These are phyloP conservation scores for Xyrichtys novacula DNA, from an alignment of 2,797 vertebrate genomes.

Conservation along the genomic window DNA sequence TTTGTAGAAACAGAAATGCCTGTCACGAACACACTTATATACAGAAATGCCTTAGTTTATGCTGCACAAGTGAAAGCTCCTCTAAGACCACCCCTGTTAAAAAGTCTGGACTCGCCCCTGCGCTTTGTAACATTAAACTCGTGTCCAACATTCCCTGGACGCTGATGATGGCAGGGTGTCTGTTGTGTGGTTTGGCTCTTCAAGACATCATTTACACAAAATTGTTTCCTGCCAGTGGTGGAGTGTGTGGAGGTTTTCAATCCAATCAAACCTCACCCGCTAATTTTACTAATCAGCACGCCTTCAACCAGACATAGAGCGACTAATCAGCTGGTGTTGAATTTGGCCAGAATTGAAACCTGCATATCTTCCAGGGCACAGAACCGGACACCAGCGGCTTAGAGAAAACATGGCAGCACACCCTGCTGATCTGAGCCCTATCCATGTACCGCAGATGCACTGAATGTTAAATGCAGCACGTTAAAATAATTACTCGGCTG, in stretches of 20 bases:
- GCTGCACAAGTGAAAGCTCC: not conserved
- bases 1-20: not conserved
- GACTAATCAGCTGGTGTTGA: slow-evolving; percentile 49
- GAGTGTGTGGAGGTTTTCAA: slow-evolving; percentile 48
- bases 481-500: slow-evolving; percentile 48
- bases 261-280: slow-evolving; percentile 59
- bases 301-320: slow-evolving; percentile 53
- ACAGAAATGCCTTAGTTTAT: not conserved
- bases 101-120: not conserved
- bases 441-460: slow-evolving; percentile 26
- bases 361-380: slow-evolving; percentile 52
- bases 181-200: slow-evolving; percentile 44
- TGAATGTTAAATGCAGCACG: slow-evolving; percentile 39
- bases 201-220: slow-evolving; percentile 33
- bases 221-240: slow-evolving; percentile 35
- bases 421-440: slow-evolving; percentile 32
- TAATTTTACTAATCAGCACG: slow-evolving; percentile 66
- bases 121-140: not conserved
- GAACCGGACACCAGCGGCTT: slow-evolving; percentile 33
- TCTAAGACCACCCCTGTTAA: not conserved
- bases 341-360: slow-evolving; percentile 52
- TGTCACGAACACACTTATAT: not conserved
- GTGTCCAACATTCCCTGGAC: slow-evolving; percentile 35
- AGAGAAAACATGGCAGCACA: slow-evolving; percentile 38
- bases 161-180: slow-evolving; percentile 30